These are phyloP conservation scores for Andrena dorsata DNA, from an alignment of 2,888 invertebrate species.

Conservation along the genomic window DNA sequence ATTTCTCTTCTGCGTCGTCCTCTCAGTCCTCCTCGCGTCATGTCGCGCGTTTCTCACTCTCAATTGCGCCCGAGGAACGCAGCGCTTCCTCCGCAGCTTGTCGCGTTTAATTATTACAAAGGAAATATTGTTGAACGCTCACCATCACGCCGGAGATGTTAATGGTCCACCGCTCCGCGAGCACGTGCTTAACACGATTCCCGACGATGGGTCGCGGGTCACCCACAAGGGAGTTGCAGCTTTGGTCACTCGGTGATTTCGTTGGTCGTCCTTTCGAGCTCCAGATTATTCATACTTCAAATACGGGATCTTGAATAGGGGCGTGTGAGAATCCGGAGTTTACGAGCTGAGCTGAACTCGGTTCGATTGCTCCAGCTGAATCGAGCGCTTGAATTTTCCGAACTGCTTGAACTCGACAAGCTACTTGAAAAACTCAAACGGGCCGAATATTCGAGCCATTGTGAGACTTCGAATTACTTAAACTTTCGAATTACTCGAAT, in stretches of 20 bases:
- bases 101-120: slow-evolving; percentile 52
- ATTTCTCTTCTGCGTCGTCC: slow-evolving; percentile 42
- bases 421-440: no score
- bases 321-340: no score
- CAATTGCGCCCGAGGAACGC: slow-evolving; percentile 35
- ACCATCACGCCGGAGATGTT: slow-evolving; percentile 3
- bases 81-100: slow-evolving; percentile 29
- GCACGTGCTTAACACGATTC: not conserved
- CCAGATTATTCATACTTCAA: no score
- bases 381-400: no score
- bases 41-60: slow-evolving; percentile 56
- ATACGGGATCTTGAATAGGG: no score
- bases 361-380: no score
- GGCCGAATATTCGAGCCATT: no score
- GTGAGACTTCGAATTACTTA: no score
- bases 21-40: slow-evolving; percentile 51
- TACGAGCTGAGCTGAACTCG: no score
- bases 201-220: slow-evolving; percentile 12
- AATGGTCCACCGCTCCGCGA: slow-evolving; percentile 18
- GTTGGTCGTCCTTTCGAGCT: not conserved
- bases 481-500: no score
- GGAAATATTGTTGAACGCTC: slow-evolving; percentile 43
- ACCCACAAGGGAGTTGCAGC: not conserved
- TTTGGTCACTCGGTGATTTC: not conserved
- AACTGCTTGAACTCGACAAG: no score